Conservation (phyloP, 2,113 vertebrate species). For the Neotoma lepida region DNA sequence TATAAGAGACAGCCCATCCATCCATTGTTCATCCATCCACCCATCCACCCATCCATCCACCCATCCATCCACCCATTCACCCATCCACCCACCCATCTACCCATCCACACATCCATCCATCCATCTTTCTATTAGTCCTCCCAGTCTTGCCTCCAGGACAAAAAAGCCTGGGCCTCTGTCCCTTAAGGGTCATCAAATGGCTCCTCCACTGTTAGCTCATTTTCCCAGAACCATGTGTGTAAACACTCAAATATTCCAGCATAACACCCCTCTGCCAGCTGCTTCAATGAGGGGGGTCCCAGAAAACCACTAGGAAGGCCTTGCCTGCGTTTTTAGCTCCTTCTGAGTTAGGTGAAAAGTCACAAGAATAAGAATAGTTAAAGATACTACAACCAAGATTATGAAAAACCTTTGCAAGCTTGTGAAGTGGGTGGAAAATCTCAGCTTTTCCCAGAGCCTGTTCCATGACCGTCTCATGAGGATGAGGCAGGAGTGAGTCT, state of each 20-base stretch:
- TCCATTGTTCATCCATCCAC: background rate
- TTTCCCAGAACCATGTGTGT: background rate
- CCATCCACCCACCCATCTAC: background rate
- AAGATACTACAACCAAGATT: background rate
- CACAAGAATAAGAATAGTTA: conserved; percentile 41
- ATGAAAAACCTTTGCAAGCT: background rate
- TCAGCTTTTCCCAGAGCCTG: background rate
- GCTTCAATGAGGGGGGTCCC: background rate
- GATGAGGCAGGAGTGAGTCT: background rate
- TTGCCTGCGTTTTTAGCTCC: background rate
- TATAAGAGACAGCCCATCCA: too few species aligned
- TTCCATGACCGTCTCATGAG: background rate
- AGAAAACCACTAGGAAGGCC: background rate
- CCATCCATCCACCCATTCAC: background rate
- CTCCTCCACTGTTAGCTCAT: background rate
- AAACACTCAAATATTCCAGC: background rate
- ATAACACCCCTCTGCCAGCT: background rate
- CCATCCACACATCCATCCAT: background rate
- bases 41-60: background rate
- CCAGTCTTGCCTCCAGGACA: background rate
- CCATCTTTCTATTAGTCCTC: background rate
- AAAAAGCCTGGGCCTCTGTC: background rate
- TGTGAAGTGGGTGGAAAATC: background rate
- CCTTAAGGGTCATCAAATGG: background rate
- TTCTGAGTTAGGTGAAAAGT: background rate